A percentile compares a stretch with the other conserved stretches of the same genome.
phyloP scores from a whole-genome alignment of 1,140 invertebrate species.

The Pemphigus obesinymphae region DNA sequence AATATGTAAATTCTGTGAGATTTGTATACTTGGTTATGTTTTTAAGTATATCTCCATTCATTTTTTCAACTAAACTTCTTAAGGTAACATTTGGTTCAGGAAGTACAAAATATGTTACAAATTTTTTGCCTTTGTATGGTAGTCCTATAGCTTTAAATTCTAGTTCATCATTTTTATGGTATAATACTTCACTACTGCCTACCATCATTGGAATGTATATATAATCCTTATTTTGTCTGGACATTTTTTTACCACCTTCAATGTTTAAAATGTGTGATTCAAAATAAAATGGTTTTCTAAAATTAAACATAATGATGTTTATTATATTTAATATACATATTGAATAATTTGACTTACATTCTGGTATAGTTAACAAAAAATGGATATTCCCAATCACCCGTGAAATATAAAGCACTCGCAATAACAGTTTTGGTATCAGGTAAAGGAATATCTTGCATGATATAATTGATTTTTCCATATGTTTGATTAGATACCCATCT shows the following conservation, averaged over 20 bases:
- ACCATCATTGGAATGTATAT: conserved; percentile 64
- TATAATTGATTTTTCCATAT: conserved; percentile 58
- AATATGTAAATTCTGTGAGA: conserved; percentile 52
- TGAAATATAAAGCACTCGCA: conserved; percentile 74
- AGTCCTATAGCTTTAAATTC: conserved; percentile 63
- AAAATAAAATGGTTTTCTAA: conserved; percentile 55
- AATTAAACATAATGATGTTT: conserved; percentile 37
- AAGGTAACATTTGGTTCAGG: conserved; percentile 52
- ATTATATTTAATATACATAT: not conserved
- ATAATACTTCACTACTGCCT: conserved; percentile 57
- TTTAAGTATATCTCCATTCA: conserved; percentile 54
- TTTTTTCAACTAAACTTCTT: conserved; percentile 51
- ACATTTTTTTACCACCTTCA: conserved; percentile 47
- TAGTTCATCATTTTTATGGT: conserved; percentile 55
- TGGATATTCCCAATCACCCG: conserved; percentile 67
- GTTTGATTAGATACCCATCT: conserved; percentile 64
- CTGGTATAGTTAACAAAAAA: conserved; percentile 59
- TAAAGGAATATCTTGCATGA: conserved; percentile 55
- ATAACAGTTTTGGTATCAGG: conserved; percentile 60
- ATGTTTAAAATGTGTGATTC: not conserved
- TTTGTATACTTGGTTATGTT: conserved; percentile 54
- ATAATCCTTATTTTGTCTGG: conserved; percentile 50
- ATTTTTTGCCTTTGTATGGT: conserved; percentile 63
- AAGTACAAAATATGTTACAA: conserved; percentile 66
- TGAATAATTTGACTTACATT: conserved; percentile 50